Conservation (phyloP, 2,797 vertebrate genomes). For the Tenualosa ilisha region DNA sequence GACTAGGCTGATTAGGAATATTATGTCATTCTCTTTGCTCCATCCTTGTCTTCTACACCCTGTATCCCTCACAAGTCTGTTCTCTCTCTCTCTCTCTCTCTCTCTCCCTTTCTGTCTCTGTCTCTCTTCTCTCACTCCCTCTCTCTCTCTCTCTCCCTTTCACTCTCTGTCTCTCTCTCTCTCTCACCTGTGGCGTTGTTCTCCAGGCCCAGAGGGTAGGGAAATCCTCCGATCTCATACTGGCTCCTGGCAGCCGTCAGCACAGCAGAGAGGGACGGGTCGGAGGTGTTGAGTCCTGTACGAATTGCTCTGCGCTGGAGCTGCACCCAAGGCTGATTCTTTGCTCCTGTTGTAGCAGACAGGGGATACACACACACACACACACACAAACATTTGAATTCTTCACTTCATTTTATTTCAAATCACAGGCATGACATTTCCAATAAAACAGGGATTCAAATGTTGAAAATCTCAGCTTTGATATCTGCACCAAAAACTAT, state of each 20-base stretch:
- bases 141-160: background rate
- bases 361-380: background rate
- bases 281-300: conserved; percentile 75
- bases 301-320: conserved; percentile 77
- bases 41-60: too few relatives aligned
- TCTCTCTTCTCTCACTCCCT: background rate
- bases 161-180: background rate
- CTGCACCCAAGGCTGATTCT: conserved; percentile 81
- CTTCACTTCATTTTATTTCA: background rate
- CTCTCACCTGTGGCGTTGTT: conserved; percentile 72
- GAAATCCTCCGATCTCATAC: conserved; percentile 77
- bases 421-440: background rate
- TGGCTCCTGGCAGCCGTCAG: conserved; percentile 78
- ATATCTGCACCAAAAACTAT: too few relatives aligned
- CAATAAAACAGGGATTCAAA: background rate
- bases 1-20: background rate
- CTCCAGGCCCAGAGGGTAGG: conserved; percentile 79
- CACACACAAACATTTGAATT: background rate
- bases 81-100: background rate
- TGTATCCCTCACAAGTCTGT: background rate
- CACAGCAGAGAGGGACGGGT: conserved; percentile 77
- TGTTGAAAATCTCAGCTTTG: background rate
- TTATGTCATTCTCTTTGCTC: background rate
- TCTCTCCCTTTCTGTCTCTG: background rate
- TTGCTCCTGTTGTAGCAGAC: conserved; percentile 66